These are phyloP conservation scores for Pocillopora verrucosa DNA, from an alignment of 64 coral and sea anemone species.

Conservation along the genomic window DNA sequence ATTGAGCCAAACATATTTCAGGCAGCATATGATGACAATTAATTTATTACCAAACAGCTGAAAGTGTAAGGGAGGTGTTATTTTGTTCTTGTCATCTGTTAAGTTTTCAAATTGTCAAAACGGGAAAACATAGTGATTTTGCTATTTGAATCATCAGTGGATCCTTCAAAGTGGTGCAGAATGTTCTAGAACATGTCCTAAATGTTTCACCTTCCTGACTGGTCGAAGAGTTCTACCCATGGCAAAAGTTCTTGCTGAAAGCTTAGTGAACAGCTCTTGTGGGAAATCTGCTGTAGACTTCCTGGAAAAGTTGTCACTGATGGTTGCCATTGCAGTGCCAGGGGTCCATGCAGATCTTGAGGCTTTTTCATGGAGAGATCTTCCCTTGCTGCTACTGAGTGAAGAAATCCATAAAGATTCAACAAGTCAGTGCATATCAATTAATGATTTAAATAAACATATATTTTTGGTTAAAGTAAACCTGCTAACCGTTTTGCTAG, in stretches of 20 bases:
- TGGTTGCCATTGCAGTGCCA: constrained; percentile 42
- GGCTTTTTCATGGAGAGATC: constrained; percentile 60
- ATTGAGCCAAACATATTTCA: too few species aligned
- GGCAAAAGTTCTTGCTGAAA: background rate
- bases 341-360: constrained; percentile 31
- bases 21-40: too few species aligned
- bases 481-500: too few species aligned
- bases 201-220: constrained; percentile 38
- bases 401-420: constrained; percentile 45
- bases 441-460: too few species aligned
- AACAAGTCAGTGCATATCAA: background rate
- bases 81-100: too few species aligned
- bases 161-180: constrained; percentile 9
- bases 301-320: constrained; percentile 18
- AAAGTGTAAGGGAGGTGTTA: too few species aligned
- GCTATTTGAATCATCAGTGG: too few species aligned
- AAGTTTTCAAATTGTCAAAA: too few species aligned
- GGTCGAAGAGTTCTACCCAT: constrained; percentile 29
- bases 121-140: too few species aligned
- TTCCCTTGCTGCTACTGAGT: constrained; percentile 35
- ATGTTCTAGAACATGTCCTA: constrained; percentile 38
- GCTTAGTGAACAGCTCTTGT: background rate
- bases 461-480: too few species aligned
- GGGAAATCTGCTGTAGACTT: constrained; percentile 28
- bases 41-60: too few species aligned